These are phyloP conservation scores for Cotesia typhae DNA, from an alignment of 1,140 invertebrate genomes.

Conservation along the genomic window DNA sequence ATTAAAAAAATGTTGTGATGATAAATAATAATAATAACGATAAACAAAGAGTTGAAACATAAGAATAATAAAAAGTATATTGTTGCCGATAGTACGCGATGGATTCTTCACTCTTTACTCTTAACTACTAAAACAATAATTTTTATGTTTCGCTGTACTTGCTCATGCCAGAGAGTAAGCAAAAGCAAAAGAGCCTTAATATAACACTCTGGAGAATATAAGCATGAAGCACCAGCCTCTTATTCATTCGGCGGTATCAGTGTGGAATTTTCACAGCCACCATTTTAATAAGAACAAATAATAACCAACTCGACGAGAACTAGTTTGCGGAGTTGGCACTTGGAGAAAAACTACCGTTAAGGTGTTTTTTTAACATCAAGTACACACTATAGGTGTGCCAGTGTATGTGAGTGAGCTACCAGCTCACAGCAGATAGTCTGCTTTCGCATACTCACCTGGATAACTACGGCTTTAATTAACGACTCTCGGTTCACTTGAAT, in stretches of 20 bases:
- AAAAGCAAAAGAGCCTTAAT: neutral
- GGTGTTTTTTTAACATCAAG: constrained; percentile 19
- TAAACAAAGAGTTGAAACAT: neutral
- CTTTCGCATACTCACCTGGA: constrained; percentile 25
- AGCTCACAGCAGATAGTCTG: constrained; percentile 25
- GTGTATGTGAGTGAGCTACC: neutral
- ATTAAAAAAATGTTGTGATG: neutral
- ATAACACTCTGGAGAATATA: no score
- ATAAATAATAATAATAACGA: neutral
- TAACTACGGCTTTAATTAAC: constrained; percentile 31
- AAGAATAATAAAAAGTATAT: no score
- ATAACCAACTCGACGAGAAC: constrained; percentile 28
- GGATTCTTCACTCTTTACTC: no score
- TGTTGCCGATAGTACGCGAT: no score
- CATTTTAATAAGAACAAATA: constrained; percentile 25
- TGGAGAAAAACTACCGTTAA: constrained; percentile 37
- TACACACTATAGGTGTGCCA: neutral
- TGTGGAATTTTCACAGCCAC: constrained; percentile 21
- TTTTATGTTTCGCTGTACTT: neutral
- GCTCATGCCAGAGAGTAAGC: no score
- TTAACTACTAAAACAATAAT: neutral
- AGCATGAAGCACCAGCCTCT: no score
- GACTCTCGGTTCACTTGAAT: constrained; percentile 14
- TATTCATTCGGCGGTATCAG: neutral
- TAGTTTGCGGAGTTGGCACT: constrained; percentile 26